A percentile compares a stretch with the other conserved stretches of the same genome.
phyloP scores from a whole-genome alignment of 2,888 invertebrate genomes.

The Elegia similella region DNA sequence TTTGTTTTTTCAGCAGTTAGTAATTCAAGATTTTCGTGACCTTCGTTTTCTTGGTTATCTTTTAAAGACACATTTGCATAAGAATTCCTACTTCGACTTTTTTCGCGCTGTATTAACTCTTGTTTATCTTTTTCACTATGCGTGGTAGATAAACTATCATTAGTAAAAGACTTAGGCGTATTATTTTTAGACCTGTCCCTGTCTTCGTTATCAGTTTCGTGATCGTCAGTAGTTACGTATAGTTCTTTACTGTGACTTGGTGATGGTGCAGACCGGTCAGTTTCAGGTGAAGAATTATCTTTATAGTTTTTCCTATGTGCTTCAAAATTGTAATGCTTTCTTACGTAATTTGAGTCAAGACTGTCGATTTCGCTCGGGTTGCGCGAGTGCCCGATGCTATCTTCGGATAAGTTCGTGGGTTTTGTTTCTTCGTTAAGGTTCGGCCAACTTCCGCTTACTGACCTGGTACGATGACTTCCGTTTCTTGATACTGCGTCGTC shows the following conservation, averaged over 20 bases:
- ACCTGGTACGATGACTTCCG: conserved; percentile 63
- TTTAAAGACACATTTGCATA: conserved; percentile 55
- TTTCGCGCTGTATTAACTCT: conserved; percentile 37
- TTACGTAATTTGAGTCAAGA: conserved; percentile 81
- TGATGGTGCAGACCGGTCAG: conserved; percentile 60
- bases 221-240: conserved; percentile 66
- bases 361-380: conserved; percentile 82
- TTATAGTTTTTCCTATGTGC: conserved; percentile 69
- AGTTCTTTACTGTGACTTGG: conserved; percentile 63
- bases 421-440: conserved; percentile 71
- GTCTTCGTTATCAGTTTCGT: conserved; percentile 63
- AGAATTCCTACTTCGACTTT: conserved; percentile 40
- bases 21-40: conserved; percentile 32
- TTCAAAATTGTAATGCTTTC: conserved; percentile 79
- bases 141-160: conserved; percentile 61
- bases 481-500: conserved; percentile 59
- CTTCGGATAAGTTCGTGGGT: conserved; percentile 70
- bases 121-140: conserved; percentile 59
- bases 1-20: conserved; percentile 22
- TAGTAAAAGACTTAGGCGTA: conserved; percentile 72
- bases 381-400: conserved; percentile 72
- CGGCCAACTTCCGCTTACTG: conserved; percentile 74
- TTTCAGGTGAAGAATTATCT: conserved; percentile 69
- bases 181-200: conserved; percentile 63
- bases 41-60: conserved; percentile 44